phyloP scores from a whole-genome alignment of 2,888 invertebrate species.

The Andrena bucephala region DNA sequence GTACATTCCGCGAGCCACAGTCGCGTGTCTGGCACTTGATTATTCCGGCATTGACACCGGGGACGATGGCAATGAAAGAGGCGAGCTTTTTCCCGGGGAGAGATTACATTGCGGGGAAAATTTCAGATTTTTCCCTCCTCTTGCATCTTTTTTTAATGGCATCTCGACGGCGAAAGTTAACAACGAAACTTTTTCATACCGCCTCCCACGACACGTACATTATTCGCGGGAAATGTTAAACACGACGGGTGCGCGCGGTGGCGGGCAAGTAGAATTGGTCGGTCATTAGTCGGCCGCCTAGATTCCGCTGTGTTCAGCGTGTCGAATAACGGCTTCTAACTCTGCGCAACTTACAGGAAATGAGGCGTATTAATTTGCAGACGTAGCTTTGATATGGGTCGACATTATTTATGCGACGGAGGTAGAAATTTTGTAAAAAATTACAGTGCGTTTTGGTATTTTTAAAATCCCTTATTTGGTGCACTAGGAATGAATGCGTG shows the following conservation, averaged over 20 bases:
- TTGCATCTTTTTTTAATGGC: not conserved
- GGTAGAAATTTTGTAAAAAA: too few relatives aligned
- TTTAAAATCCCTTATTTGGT: too few relatives aligned
- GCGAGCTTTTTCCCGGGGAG: not conserved
- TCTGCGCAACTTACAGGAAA: not conserved
- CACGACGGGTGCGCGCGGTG: not conserved
- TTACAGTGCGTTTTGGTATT: too few relatives aligned
- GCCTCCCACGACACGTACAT: not conserved
- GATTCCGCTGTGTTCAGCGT: constrained; percentile 2
- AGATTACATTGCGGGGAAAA: constrained; percentile 9
- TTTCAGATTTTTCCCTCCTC: not conserved
- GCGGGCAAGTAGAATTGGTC: constrained; percentile 34
- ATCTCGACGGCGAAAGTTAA: constrained; percentile 12
- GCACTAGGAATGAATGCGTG: too few relatives aligned
- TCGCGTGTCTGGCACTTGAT: constrained; percentile 19
- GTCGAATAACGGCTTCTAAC: not conserved
- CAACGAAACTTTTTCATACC: constrained; percentile 36
- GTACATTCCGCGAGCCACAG: not conserved
- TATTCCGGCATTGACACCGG: constrained; percentile 14
- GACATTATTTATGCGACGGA: too few relatives aligned
- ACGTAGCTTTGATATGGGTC: too few relatives aligned
- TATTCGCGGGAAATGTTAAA: constrained; percentile 20
- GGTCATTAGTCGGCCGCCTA: constrained; percentile 3
- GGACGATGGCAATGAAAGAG: constrained; percentile 16
- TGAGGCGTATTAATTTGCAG: not conserved